These are phyloP conservation scores for Characodon lateralis DNA, from an alignment of 2,797 vertebrate species.

Conservation along the genomic window DNA sequence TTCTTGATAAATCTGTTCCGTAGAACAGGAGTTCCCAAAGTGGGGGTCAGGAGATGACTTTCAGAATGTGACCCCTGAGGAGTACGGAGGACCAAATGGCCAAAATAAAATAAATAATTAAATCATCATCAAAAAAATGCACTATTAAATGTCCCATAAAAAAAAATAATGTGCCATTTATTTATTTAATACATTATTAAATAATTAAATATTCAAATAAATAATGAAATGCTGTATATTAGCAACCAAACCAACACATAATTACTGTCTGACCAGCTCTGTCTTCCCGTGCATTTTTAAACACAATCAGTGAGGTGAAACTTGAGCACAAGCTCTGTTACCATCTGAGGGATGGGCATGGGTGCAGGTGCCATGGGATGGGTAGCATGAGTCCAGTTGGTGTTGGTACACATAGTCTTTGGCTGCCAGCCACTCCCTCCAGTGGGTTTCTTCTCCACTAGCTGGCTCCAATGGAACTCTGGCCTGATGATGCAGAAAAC, in stretches of 20 bases:
- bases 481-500: constrained; percentile 72
- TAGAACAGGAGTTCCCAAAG: no score
- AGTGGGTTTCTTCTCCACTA: constrained; percentile 84
- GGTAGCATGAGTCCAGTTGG: constrained; percentile 80
- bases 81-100: no score
- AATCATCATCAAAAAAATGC: no score
- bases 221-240: background rate
- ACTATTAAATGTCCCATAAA: no score
- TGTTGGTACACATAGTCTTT: constrained; percentile 82
- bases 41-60: no score
- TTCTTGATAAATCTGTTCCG: background rate
- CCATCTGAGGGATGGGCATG: constrained; percentile 82
- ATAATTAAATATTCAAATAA: no score
- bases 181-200: no score
- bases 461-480: constrained; percentile 85
- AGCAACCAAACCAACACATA: constrained; percentile 4
- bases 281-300: background rate
- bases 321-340: constrained; percentile 59
- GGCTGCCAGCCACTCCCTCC: constrained; percentile 83
- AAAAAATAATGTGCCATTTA: no score
- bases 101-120: no score
- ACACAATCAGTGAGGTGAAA: background rate
- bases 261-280: background rate
- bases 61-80: no score
- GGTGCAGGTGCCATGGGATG: constrained; percentile 78